Evolutionary conservation across 1,140 invertebrate species (phyloP), one percentile per base, ranked within the genome.

Genomic region (Frieseomelitta varia): DNA sequence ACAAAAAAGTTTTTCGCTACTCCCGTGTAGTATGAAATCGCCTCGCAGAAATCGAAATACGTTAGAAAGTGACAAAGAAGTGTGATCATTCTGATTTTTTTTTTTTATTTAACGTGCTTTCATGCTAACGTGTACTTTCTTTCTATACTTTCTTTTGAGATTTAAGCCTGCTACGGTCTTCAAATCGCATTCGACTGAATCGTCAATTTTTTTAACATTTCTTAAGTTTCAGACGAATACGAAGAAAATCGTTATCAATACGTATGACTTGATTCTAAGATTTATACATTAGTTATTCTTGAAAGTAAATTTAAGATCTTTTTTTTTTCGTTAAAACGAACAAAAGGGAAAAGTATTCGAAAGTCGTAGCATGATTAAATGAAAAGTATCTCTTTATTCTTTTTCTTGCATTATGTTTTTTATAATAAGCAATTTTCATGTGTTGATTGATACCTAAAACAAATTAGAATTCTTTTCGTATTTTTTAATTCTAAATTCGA

Each of bases 1-100:
- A 84, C 61, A 67, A 80, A 84, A 67, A 73, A 53, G 34, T 56
- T 56, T 73, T 55, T 30, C 27, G 27, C 39, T 53, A 61, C 4
- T 77, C 1, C 24, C 55, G 34, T n/a, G 4, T 10, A 75, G 53
- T 71, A 11, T 15, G 15, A 30, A 6, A 79, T 84, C 47, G 47
- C 17, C 27, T 63, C 39, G 15, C 67, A 81, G 34, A 81, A 58
- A 74, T 58, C 19, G 27, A 58, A 68, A 53, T 10, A 0, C 6
- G 8, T 68, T 19, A n/a, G 24, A 67, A 39, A 58, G 15, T 58
- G 53, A 58, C 30, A 68, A 58, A 58, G 14, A 4, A 53, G 0
- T 39, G 0, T 27, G 4, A 30, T 19, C 14, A 14, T 53, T 56
- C n/a, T 68, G 4, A 30, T 6, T 47, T 47, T 4, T 19, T n/a